Conservation (phyloP, 92 coral and sea anemone genomes). For the Diadumene lineata region DNA sequence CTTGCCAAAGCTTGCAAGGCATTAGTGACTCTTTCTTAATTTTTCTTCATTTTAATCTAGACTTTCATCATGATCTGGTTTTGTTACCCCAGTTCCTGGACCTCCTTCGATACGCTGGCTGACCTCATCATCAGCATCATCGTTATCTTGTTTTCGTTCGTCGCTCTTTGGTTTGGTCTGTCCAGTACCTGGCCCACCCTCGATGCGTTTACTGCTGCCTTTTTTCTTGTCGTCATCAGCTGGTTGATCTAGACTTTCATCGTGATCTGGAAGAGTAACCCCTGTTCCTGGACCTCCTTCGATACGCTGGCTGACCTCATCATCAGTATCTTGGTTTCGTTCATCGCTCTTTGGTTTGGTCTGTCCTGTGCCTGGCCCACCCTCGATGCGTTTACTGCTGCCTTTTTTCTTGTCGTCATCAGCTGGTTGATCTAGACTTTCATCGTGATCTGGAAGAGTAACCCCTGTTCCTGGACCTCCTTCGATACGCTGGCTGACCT, state of each 20-base stretch:
- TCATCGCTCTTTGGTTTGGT: not conserved
- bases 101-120: not conserved
- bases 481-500: not conserved
- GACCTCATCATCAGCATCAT: not conserved
- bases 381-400: not conserved
- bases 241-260: not conserved
- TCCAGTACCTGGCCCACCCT: not conserved
- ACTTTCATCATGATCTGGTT: not conserved
- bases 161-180: not conserved
- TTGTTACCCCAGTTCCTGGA: slow-evolving; percentile 1
- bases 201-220: not conserved
- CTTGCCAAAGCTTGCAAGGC: not conserved
- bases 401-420: not conserved
- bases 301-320: not conserved
- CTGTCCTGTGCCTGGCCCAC: not conserved
- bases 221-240: not conserved
- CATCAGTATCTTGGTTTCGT: not conserved
- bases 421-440: not conserved
- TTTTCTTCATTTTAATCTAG: not conserved
- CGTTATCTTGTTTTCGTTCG: not conserved
- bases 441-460: not conserved
- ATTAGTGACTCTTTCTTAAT: not conserved
- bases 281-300: slow-evolving; percentile 3
- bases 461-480: slow-evolving; percentile 1
- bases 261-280: not conserved